These are phyloP conservation scores for Varanus komodoensis DNA, from an alignment of 2,113 vertebrate species.

Conservation along the genomic window DNA sequence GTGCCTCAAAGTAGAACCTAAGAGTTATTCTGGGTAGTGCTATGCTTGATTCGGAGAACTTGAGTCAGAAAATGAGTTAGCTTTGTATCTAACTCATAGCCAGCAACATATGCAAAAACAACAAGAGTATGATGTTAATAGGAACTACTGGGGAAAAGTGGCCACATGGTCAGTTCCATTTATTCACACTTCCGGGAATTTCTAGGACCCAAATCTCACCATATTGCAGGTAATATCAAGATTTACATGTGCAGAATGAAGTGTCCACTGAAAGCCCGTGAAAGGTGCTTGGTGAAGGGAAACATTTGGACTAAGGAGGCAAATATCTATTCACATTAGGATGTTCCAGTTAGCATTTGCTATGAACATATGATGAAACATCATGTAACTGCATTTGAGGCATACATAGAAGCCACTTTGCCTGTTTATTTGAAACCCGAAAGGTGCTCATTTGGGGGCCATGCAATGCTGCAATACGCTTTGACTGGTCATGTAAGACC, in stretches of 20 bases:
- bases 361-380: not conserved
- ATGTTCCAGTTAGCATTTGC: not conserved
- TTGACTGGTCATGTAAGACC: not conserved
- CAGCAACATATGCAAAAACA: not conserved
- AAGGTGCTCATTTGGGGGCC: not conserved
- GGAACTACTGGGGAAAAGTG: not conserved
- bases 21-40: conserved; percentile 16
- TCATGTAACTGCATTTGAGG: not conserved
- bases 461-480: not conserved
- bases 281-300: not conserved
- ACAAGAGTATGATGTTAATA: not conserved
- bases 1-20: not conserved
- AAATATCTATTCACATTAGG: not conserved
- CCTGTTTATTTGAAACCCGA: not conserved
- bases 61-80: not conserved
- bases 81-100: not conserved
- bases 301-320: not conserved
- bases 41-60: conserved; percentile 11
- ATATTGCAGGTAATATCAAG: not conserved
- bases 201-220: not conserved
- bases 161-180: not conserved
- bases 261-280: not conserved
- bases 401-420: not conserved
- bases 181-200: not conserved
- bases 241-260: not conserved